phyloP scores from a whole-genome alignment of 53 echinoderm and acorn worm genomes.

The Astropecten irregularis region DNA sequence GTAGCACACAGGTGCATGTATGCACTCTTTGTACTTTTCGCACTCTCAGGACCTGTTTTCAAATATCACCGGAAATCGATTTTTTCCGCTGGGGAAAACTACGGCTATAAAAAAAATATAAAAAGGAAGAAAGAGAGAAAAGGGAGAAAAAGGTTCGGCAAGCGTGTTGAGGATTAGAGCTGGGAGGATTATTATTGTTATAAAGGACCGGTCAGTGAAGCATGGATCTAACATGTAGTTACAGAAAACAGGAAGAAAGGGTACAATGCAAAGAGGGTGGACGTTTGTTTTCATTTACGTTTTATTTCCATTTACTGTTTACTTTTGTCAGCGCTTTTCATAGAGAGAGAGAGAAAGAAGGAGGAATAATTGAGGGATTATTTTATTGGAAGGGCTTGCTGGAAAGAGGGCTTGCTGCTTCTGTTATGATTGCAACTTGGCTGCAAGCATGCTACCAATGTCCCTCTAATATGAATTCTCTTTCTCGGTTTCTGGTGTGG shows the following conservation, averaged over 20 bases:
- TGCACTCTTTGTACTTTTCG: no score
- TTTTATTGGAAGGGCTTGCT: no score
- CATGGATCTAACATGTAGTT: not conserved
- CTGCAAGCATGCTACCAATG: no score
- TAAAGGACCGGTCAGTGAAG: not conserved
- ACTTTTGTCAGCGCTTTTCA: not conserved
- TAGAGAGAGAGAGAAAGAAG: no score
- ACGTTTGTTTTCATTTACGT: conserved; percentile 33
- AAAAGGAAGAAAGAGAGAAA: no score
- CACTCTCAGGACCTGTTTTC: no score
- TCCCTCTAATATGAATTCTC: no score
- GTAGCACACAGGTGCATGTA: no score
- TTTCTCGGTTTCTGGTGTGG: no score
- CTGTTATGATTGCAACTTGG: no score
- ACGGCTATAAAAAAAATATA: not conserved
- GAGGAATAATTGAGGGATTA: no score
- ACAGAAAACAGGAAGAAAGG: not conserved
- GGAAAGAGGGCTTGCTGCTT: no score
- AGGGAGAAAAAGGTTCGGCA: not conserved
- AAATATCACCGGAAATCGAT: conserved; percentile 21
- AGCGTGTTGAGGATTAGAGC: conserved; percentile 8
- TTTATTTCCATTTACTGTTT: not conserved
- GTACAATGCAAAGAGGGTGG: not conserved
- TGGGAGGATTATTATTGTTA: conserved; percentile 1
- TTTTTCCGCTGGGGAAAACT: conserved; percentile 32